Evolutionary conservation across 2,888 invertebrate species (phyloP).

Genomic region (Apeira syringaria): DNA sequence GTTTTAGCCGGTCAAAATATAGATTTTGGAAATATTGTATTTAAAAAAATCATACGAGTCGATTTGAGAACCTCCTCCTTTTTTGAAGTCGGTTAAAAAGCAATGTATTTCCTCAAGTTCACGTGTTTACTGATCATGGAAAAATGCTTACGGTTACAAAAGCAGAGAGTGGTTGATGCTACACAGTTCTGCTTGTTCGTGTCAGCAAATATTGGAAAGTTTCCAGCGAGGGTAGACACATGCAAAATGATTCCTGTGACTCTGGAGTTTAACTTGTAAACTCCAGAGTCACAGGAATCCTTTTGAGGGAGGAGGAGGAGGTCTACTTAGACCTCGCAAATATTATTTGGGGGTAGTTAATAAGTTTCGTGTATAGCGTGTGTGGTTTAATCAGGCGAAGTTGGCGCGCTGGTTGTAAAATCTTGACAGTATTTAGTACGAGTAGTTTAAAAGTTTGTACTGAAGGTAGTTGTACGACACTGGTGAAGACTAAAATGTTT

Average conservation of each 20-base stretch:
- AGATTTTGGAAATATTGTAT: too few species aligned
- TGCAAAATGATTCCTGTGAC: constrained; percentile 5
- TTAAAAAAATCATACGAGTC: too few species aligned
- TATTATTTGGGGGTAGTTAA: constrained; percentile 12
- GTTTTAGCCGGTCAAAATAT: too few species aligned
- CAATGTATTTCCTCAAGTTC: too few species aligned
- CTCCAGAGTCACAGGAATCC: too few species aligned
- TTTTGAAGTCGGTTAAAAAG: too few species aligned
- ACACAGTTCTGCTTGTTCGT: constrained; percentile 7
- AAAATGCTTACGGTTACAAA: too few species aligned
- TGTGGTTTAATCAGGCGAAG: constrained; percentile 10
- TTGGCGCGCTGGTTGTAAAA: neutral
- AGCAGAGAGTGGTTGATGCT: constrained; percentile 1
- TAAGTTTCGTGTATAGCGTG: constrained; percentile 10
- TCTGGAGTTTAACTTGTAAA: constrained; percentile 4
- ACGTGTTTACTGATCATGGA: too few species aligned
- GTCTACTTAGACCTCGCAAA: constrained; percentile 4
- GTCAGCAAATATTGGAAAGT: constrained; percentile 18
- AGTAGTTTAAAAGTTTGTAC: neutral
- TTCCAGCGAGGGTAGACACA: constrained; percentile 4
- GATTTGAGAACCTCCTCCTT: too few species aligned
- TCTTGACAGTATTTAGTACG: neutral
- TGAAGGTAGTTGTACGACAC: too few species aligned
- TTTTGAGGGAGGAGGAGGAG: too few species aligned
- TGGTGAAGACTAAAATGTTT: too few species aligned